Evolutionary conservation across 2,797 vertebrate genomes (phyloP), one percentile per base, ranked within the genome.

Genomic region (Vultur gryphus): DNA sequence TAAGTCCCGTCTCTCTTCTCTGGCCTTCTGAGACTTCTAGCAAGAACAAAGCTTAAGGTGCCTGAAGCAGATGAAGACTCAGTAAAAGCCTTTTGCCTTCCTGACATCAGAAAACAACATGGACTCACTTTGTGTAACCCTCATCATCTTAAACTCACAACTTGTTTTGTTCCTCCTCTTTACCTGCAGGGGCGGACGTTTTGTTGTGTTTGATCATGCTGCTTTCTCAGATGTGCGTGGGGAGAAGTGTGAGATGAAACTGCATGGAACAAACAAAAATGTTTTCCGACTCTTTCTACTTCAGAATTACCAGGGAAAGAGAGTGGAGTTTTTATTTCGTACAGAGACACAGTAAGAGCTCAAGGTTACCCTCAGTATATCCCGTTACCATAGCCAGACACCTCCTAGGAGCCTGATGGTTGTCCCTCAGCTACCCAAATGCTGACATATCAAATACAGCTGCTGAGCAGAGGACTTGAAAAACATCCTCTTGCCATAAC

Each of bases 221-320:
- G 98, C 98, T 8, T 98, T 99, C 52, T 98, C 98, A 3, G 98
- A 99, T 1, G 93, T 99, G 73, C 98, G 98, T 0, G 99, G 98
- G 14, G 99, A 99, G 87, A 99, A 99, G 98, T 99, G 99, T 2
- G 98, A 98, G 37, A 97, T 99, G 97, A 99, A 99, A 96, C 98
- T 99, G 8, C 98, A 99, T 10, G 99, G 99, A 24, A 87, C 99
- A 78, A 98, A 99, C 98, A 99, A 99, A 96, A 99, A 99, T 54
- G 94, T 99, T 61, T 99, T 99, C 96, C 98, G 98, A 23, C 98
- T 99, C 90, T 98, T 99, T 96, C 98, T 99, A 76, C 87, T 96
- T 13, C 94, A 98, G 19, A 98, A 97, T 65, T 76, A 95, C 12
- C 97, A 97, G 78, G 97, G 97, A 33, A 94, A 94, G 78, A 98